These are phyloP conservation scores for Sakesphorus luctuosus DNA, from an alignment of 2,113 vertebrate genomes.

Conservation along the genomic window DNA sequence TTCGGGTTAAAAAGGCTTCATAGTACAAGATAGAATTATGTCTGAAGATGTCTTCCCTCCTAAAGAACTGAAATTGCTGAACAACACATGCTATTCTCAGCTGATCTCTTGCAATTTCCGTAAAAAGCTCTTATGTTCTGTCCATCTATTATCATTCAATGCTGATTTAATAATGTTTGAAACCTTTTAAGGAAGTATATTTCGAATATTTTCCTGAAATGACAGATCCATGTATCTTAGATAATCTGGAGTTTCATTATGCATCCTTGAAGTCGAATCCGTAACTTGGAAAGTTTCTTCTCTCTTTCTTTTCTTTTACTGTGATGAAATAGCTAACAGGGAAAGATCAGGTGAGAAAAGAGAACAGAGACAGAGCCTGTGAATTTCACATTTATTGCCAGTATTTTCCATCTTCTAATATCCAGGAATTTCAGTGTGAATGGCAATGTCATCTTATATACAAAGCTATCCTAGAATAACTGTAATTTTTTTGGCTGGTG, in stretches of 20 bases:
- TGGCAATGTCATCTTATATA: background rate
- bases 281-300: background rate
- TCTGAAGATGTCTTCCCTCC: background rate
- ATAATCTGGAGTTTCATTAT: background rate
- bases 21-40: conserved; percentile 18
- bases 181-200: conserved; percentile 3
- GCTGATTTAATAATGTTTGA: background rate
- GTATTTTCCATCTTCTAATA: background rate
- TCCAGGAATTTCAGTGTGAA: background rate
- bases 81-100: background rate
- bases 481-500: background rate
- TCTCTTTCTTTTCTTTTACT: background rate
- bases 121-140: background rate
- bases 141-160: background rate
- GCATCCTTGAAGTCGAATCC: background rate
- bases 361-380: background rate
- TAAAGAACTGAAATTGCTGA: conserved; percentile 3
- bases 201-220: conserved; percentile 25
- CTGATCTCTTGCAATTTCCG: background rate
- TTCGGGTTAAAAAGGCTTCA: conserved; percentile 23
- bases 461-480: background rate
- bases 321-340: background rate
- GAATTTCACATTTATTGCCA: background rate
- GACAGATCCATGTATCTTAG: background rate
- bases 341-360: background rate